Conservation (phyloP, 2,888 invertebrate species). For the Alloplasta piceator region DNA sequence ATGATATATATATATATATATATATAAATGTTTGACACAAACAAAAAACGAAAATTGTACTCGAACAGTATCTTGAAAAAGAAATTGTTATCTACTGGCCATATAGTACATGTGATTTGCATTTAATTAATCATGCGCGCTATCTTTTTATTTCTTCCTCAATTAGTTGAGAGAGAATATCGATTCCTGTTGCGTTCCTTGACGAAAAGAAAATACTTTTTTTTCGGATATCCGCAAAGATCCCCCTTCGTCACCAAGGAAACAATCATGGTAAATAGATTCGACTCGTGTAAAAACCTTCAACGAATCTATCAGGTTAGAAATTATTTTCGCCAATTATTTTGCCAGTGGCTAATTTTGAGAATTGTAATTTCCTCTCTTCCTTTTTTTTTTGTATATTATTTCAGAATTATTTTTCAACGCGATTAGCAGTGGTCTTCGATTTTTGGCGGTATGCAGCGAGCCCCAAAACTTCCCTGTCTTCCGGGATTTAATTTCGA, state of each 20-base stretch:
- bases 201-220: not conserved
- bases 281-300: not conserved
- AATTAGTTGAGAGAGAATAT: conserved; percentile 25
- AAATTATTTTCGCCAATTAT: not conserved
- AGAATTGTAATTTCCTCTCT: not conserved
- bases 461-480: conserved; percentile 88
- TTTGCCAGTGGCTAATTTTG: conserved; percentile 13
- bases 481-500: conserved; percentile 90
- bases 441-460: conserved; percentile 81
- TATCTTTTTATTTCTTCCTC: not conserved
- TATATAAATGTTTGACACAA: conserved; percentile 41
- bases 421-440: conserved; percentile 8
- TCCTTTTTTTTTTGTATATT: conserved; percentile 3
- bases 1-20: conserved; percentile 71
- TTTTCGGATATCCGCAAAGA: too few species aligned
- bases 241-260: conserved; percentile 66
- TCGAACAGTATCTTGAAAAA: conserved; percentile 61
- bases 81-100: conserved; percentile 65
- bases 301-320: conserved; percentile 20
- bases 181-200: conserved; percentile 2
- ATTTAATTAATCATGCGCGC: conserved; percentile 53
- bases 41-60: conserved; percentile 48
- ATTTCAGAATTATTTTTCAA: conserved; percentile 55
- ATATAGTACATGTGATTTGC: conserved; percentile 67
- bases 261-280: conserved; percentile 67